phyloP scores from a whole-genome alignment of 2,797 vertebrate species.

The Sus cebifrons region DNA sequence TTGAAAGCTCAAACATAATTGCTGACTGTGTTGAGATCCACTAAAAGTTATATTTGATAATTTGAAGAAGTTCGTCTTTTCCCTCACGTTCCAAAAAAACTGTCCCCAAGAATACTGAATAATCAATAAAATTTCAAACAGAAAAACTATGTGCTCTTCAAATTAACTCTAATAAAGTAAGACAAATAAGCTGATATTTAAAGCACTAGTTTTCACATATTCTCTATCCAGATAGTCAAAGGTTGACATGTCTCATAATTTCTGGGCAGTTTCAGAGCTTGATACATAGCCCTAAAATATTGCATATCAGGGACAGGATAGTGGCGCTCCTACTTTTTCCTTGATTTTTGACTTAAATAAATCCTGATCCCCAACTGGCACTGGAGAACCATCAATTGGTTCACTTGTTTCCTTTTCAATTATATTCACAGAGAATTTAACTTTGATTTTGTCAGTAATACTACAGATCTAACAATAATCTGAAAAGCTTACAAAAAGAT shows the following conservation, averaged over 20 bases:
- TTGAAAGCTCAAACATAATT: constrained; percentile 61
- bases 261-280: constrained; percentile 17
- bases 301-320: rapidly evolving
- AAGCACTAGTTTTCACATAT: constrained; percentile 26
- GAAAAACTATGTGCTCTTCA: constrained; percentile 38
- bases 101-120: constrained; percentile 42
- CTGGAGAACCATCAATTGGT: neutral
- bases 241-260: neutral
- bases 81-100: constrained; percentile 39
- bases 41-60: constrained; percentile 61
- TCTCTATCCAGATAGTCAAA: constrained; percentile 18
- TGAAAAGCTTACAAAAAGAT: neutral
- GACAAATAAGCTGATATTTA: constrained; percentile 31
- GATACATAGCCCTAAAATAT: neutral
- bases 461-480: neutral
- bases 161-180: constrained; percentile 55
- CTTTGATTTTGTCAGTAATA: neutral
- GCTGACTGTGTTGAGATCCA: constrained; percentile 53
- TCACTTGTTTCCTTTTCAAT: neutral
- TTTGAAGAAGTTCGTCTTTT: constrained; percentile 57
- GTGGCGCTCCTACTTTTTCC: neutral
- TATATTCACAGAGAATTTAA: constrained; percentile 40
- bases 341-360: constrained; percentile 60
- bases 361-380: neutral
- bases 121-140: constrained; percentile 70